Percentiles rank a stretch among this genome's conserved stretches.
These are phyloP conservation scores for Crossaster papposus DNA, from an alignment of 53 echinoderm and acorn worm genomes.

Conservation along the genomic window DNA sequence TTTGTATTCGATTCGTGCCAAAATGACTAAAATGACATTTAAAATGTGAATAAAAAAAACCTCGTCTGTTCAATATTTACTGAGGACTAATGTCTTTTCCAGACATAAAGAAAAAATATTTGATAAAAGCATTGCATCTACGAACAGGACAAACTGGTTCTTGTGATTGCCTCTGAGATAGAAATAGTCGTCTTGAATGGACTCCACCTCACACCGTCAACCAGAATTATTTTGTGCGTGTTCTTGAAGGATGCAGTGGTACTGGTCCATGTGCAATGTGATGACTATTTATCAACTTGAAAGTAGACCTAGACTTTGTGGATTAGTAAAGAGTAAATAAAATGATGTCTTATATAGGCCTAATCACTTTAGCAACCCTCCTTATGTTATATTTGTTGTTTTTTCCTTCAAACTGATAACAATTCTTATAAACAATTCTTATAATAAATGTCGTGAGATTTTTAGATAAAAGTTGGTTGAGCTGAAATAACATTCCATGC, in stretches of 20 bases:
- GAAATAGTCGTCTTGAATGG: neutral
- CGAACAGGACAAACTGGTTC: neutral
- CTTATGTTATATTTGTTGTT: no score
- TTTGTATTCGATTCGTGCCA: neutral
- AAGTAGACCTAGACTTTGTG: no score
- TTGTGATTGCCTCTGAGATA: neutral
- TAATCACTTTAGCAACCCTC: no score
- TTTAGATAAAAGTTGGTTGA: neutral
- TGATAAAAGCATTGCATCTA: neutral
- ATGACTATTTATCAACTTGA: no score
- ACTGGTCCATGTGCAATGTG: no score
- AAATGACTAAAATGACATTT: neutral
- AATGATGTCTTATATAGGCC: no score
- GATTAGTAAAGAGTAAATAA: no score
- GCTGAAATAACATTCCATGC: neutral
- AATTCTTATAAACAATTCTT: neutral
- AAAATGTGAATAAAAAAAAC: neutral
- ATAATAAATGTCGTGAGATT: neutral
- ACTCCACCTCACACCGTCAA: no score
- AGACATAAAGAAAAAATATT: neutral
- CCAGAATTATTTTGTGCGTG: no score
- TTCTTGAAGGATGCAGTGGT: no score
- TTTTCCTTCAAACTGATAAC: neutral
- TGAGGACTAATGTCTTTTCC: neutral
- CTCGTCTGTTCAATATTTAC: neutral